Conservation (phyloP, 2,113 vertebrate genomes). For the Stictonetta naevosa region DNA sequence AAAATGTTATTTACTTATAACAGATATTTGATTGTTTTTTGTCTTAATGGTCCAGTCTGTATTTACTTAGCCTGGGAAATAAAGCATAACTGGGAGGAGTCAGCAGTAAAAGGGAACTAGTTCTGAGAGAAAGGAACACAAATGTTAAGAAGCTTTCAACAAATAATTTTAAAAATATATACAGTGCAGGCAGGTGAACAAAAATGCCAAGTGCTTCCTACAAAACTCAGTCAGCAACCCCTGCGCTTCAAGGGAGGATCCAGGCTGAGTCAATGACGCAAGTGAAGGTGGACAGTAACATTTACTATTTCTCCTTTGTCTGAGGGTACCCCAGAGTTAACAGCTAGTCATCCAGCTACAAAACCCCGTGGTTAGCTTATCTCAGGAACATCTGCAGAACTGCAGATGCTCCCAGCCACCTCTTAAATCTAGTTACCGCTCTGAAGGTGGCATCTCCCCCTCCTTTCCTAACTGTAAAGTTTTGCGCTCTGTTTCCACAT, state of each 20-base stretch:
- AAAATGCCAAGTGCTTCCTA: background rate
- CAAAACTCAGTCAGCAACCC: background rate
- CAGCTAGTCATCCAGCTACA: background rate
- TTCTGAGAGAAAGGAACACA: background rate
- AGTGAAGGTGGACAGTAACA: background rate
- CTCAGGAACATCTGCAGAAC: background rate
- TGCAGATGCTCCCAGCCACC: background rate
- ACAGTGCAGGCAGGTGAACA: background rate
- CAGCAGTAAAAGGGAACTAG: background rate
- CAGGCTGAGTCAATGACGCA: background rate
- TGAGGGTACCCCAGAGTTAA: background rate
- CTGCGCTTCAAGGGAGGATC: background rate
- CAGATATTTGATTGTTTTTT: background rate
- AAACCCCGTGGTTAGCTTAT: background rate
- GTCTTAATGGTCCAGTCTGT: background rate
- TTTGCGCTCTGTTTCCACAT: background rate
- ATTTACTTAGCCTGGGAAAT: background rate
- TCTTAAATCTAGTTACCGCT: background rate
- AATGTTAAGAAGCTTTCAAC: background rate
- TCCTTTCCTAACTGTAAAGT: background rate
- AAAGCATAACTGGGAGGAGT: background rate
- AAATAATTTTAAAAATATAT: background rate
- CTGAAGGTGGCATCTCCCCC: background rate
- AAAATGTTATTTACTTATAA: background rate
- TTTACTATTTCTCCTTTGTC: background rate